phyloP scores from a whole-genome alignment of 2,888 invertebrate genomes.

The Corbicula japonica region DNA sequence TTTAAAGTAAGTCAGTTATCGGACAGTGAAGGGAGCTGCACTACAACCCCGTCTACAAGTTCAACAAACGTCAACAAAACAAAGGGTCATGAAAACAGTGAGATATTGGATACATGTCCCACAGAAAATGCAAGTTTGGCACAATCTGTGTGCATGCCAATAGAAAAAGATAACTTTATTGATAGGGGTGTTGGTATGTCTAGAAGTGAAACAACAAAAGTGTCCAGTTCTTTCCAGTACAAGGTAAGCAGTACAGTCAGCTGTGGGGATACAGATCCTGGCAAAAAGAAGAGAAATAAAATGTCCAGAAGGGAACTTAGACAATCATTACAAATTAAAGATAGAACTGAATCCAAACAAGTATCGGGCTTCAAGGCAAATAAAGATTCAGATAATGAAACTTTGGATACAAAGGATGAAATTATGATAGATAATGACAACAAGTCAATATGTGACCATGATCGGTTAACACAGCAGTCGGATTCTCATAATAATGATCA shows the following conservation, averaged over 20 bases:
- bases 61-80: constrained; percentile 12
- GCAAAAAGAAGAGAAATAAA: constrained; percentile 9
- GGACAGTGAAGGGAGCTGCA: constrained; percentile 52
- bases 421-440: not conserved
- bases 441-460: not conserved
- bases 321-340: constrained; percentile 30
- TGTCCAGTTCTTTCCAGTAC: no score
- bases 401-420: not conserved
- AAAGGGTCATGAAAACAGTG: no score
- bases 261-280: not conserved
- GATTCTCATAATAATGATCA: not conserved
- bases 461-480: not conserved
- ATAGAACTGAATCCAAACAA: not conserved
- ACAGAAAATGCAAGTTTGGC: no score
- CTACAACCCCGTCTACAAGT: constrained; percentile 27
- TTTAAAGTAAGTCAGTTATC: constrained; percentile 44
- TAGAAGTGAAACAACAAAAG: no score
- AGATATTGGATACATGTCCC: no score
- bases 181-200: no score
- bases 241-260: no score
- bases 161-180: no score
- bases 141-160: no score
- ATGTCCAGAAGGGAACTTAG: constrained; percentile 38
- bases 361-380: not conserved
- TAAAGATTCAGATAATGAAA: not conserved